Evolutionary conservation across 2,888 invertebrate genomes (phyloP).

Genomic region (Eurois occulta): DNA sequence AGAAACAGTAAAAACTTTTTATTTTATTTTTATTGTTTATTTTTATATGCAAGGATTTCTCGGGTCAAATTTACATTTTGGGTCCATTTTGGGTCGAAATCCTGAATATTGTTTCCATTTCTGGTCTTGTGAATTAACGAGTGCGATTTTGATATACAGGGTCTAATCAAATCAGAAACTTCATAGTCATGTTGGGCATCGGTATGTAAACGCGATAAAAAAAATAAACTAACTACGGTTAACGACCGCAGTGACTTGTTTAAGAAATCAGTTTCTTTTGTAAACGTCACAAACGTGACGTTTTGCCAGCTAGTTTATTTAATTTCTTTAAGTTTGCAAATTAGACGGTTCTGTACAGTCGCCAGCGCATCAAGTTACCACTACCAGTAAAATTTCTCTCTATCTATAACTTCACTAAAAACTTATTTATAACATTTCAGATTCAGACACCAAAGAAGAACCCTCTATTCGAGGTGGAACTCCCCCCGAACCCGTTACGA

Average conservation of each 20-base stretch:
- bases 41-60: neutral
- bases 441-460: constrained; percentile 87
- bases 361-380: no score
- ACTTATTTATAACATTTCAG: constrained; percentile 8
- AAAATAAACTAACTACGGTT: no score
- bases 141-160: no score
- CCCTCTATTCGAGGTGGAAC: constrained; percentile 86
- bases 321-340: neutral
- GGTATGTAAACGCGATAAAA: no score
- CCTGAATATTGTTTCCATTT: neutral
- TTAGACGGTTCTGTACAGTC: neutral
- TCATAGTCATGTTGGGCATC: no score
- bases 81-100: neutral
- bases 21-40: no score
- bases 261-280: neutral
- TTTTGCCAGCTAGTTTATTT: neutral
- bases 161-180: no score
- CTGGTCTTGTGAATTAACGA: neutral
- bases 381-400: no score
- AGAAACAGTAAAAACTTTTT: no score
- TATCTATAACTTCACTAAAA: no score
- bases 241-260: no score
- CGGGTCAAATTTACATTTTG: neutral
- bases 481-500: constrained; percentile 80
- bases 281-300: neutral